Evolutionary conservation across 2,888 invertebrate species (phyloP), one percentile per base, ranked within the genome.

Genomic region (Oscheius onirici): DNA sequence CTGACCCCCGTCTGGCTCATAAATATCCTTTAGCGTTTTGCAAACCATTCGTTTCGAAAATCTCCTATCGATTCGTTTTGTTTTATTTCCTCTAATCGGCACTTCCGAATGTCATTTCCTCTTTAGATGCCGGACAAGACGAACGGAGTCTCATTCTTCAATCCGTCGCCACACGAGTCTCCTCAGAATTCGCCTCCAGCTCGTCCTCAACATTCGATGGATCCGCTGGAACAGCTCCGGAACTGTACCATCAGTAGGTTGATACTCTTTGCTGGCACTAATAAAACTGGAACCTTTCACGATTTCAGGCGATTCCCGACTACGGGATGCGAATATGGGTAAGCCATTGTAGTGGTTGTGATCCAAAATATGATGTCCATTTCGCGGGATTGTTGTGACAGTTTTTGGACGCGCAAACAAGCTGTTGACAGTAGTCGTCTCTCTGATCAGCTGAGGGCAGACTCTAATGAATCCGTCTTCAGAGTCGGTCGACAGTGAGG

Each of bases 401-500:
- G 34, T 34, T 34, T 34, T 34, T 34, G 34, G 8, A 3, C 3
- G 17, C 17, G 15, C 46, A 46, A 46, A 46, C 17, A 46, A 17
- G 46, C 5, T 46, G 46, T 15, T 46, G 15, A 52, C 17, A 20
- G 20, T 20, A 24, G 20, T 3, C 52, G 6, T 5, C 8, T 22
- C 20, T 20, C 0, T 52, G 52, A 17, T 52, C 52, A 52, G 10
- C 11, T 15, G 20, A 10, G 8, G 8, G 8, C 41, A 41, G 13
- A 41, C 41, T n/a, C n/a, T 10, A 17, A 46, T n/a, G 15, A 46
- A 3, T 46, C 13, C 22, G 43, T 13, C 74, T 81, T 69, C 77
- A 83, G 83, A 80, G 68, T 82, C 83, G 17, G 84, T 84, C 46
- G 85, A 85, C 75, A 82, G 82, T 46, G 85, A 85, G 70, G 77